Evolutionary conservation across 2,113 vertebrate genomes (phyloP), one percentile per base, ranked within the genome.

Genomic region (Centropus unirufus): DNA sequence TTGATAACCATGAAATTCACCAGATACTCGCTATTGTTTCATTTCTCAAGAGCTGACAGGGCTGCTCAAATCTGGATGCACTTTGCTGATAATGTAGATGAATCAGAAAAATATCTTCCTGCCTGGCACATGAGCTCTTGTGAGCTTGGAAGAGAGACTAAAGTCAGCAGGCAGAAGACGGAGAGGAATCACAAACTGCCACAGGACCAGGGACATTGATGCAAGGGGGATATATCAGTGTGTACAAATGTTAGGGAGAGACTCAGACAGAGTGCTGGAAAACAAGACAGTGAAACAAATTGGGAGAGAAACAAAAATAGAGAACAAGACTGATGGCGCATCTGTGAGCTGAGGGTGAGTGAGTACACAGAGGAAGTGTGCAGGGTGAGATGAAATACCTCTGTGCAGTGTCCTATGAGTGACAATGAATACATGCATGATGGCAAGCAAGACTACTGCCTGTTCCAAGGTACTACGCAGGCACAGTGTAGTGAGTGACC

Each of bases 31-130:
- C 82, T 90, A 80, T 75, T 57, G 83, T 93, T 96, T 93, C 62
- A 73, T 95, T 92, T 95, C 64, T 95, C 72, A 77, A n/a, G 55
- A 96, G 72, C 86, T 95, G 85, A 92, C 74, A 87, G 58, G 69
- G 80, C 88, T 76, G 54, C 27, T 94, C 62, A 62, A 57, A 78
- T 82, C 90, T 96, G 90, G 88, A 92, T 87, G 55, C 85, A 62
- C 90, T 84, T 86, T 83, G 89, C 64, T 95, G 83, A 90, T 94
- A 96, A 96, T 42, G n/a, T 26, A 92, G 84, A 92, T 96, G 90
- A 90, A 83, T 87, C 66, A 82, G 90, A 93, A 93, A 93, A 95
- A 30, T 16, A 5, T 93, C 93, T 88, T 76, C 89, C 86, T 32
- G 92, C 76, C 83, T 97, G 82, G 92, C 89, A 91, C 92, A 32